These are phyloP conservation scores for Rafetus swinhoei DNA, from an alignment of 2,113 vertebrate species.

Conservation along the genomic window DNA sequence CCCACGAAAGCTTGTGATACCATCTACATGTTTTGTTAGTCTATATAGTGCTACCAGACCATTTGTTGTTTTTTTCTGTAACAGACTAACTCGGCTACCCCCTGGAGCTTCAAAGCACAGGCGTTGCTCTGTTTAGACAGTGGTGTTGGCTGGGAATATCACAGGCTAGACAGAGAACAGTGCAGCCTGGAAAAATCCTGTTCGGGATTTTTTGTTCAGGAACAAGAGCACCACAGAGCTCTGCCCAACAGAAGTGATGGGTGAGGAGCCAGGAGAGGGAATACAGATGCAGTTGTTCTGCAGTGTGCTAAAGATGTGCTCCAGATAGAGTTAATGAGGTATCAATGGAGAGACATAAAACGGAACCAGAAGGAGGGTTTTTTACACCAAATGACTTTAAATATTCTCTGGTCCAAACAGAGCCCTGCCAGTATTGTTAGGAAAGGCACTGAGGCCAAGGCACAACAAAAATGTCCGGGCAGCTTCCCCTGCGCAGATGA, in stretches of 20 bases:
- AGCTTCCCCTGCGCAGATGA: constrained; percentile 43
- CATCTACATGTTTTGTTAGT: too few relatives aligned
- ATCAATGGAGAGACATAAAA: background rate
- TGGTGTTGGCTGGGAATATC: background rate
- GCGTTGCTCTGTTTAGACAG: background rate
- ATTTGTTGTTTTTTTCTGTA: too few relatives aligned
- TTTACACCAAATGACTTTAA: constrained; percentile 20
- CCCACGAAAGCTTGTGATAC: too few relatives aligned
- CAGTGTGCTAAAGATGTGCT: background rate
- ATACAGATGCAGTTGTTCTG: background rate
- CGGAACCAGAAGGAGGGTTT: background rate
- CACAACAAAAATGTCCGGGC: constrained; percentile 24
- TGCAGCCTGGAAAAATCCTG: background rate
- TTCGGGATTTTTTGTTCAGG: background rate
- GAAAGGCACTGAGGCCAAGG: constrained; percentile 51
- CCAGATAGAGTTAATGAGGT: accelerated
- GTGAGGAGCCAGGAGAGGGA: background rate
- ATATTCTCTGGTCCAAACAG: constrained; percentile 4
- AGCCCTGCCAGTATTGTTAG: constrained; percentile 1
- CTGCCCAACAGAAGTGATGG: background rate
- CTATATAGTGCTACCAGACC: too few relatives aligned
- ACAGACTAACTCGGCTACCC: too few relatives aligned
- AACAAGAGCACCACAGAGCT: background rate
- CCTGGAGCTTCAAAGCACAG: background rate
- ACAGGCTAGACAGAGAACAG: background rate